These are phyloP conservation scores for Mesorhabditis sp. DNA, from an alignment of 2,888 invertebrate genomes.

Conservation along the genomic window DNA sequence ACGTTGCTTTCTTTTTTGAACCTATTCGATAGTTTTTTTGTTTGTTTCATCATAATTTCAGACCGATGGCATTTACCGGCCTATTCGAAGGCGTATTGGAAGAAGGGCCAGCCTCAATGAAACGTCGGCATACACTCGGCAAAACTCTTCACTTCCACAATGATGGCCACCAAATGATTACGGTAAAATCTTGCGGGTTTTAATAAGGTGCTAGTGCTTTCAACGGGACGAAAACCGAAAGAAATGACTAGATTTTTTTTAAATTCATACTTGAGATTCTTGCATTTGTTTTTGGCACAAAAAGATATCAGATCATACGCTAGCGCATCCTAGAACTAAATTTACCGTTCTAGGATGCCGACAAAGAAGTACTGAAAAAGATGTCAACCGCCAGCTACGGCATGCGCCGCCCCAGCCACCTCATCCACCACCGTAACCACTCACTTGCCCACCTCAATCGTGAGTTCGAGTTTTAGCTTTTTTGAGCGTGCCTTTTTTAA, in stretches of 20 bases:
- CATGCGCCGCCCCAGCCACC: neutral
- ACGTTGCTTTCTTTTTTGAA: no score
- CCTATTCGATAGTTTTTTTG: no score
- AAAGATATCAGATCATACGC: neutral
- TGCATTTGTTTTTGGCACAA: neutral
- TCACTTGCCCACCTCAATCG: no score
- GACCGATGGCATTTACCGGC: neutral
- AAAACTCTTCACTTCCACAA: neutral
- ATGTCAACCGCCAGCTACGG: neutral
- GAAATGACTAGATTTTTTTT: neutral
- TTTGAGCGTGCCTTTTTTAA: no score
- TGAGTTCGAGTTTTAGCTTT: no score
- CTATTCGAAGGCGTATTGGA: neutral
- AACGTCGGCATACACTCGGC: neutral
- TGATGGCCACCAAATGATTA: neutral
- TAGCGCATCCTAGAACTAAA: conserved; percentile 1
- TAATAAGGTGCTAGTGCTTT: no score
- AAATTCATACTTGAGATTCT: neutral
- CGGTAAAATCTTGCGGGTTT: neutral
- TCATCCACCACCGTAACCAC: no score
- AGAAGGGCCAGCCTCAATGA: neutral
- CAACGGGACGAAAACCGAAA: no score
- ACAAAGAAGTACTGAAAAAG: conserved; percentile 2
- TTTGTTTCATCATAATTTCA: no score
- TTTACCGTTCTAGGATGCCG: conserved; percentile 4